These are phyloP conservation scores for Ophion ventricosus DNA, from an alignment of 2,888 invertebrate species.

Conservation along the genomic window DNA sequence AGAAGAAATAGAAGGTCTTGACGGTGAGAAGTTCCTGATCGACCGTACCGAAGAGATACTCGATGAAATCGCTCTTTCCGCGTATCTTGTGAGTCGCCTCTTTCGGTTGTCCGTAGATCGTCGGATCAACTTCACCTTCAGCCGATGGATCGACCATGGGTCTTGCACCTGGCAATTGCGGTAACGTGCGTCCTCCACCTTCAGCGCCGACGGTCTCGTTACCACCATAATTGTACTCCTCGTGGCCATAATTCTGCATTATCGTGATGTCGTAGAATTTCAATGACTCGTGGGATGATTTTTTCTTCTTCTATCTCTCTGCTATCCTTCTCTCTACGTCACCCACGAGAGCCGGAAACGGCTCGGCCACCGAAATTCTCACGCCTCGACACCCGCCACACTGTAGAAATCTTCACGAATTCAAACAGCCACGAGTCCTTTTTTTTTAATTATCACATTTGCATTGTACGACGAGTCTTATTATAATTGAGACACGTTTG, in stretches of 20 bases:
- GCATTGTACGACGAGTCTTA: background rate
- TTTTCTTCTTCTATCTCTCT: background rate
- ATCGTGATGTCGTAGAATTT: constrained; percentile 15
- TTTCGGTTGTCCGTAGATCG: constrained; percentile 92
- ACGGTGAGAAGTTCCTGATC: constrained; percentile 97
- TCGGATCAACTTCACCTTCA: constrained; percentile 93
- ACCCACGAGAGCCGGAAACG: constrained; percentile 9
- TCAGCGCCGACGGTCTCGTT: constrained; percentile 56
- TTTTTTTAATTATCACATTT: background rate
- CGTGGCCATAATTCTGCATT: constrained; percentile 80
- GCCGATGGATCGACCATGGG: constrained; percentile 94
- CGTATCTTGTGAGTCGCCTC: constrained; percentile 96
- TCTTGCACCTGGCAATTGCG: constrained; percentile 83
- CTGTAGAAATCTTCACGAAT: background rate
- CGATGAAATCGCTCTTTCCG: constrained; percentile 92
- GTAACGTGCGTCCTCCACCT: constrained; percentile 70
- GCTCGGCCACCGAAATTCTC: constrained; percentile 39
- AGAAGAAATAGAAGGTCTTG: constrained; percentile 99
- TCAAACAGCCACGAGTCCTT: background rate
- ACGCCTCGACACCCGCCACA: background rate
- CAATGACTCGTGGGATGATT: background rate
- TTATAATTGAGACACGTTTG: background rate
- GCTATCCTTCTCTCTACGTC: background rate
- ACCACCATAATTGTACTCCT: constrained; percentile 75
- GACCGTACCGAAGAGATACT: constrained; percentile 92